Percentiles rank a stretch among this genome's conserved stretches.
phyloP scores from a whole-genome alignment of 2,113 vertebrate genomes.

The Regulus satrapa region DNA sequence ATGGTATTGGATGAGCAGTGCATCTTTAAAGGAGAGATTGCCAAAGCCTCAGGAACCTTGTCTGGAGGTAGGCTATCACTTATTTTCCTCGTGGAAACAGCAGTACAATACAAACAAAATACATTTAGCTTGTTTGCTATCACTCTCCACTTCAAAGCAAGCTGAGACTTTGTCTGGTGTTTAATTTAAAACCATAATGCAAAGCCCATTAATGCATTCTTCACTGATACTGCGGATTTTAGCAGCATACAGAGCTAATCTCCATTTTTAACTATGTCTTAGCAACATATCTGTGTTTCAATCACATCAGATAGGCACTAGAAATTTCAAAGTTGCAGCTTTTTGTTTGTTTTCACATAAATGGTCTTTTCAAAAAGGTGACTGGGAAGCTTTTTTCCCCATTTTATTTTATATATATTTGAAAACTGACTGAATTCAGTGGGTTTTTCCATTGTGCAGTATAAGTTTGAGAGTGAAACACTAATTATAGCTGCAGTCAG shows the following conservation, averaged over 20 bases:
- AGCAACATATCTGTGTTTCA: not conserved
- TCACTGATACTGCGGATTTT: not conserved
- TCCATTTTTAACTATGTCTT: not conserved
- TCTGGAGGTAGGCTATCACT: conserved; percentile 80
- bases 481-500: not conserved
- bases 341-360: not conserved
- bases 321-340: not conserved
- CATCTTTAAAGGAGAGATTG: conserved; percentile 95
- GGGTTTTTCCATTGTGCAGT: not conserved
- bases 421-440: not conserved
- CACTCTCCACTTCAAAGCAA: not conserved
- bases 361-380: not conserved
- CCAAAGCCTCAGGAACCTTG: conserved; percentile 92
- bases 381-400: not conserved
- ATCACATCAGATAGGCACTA: not conserved
- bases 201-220: not conserved
- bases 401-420: not conserved
- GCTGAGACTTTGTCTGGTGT: not conserved
- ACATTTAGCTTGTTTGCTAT: not conserved
- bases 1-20: conserved; percentile 84
- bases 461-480: not conserved
- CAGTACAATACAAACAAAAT: not conserved
- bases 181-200: not conserved
- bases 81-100: not conserved
- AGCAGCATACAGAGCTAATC: not conserved